A percentile compares a stretch with the other conserved stretches of the same genome.
phyloP scores from a whole-genome alignment of 2,113 vertebrate species.

The Chaetura pelagica region DNA sequence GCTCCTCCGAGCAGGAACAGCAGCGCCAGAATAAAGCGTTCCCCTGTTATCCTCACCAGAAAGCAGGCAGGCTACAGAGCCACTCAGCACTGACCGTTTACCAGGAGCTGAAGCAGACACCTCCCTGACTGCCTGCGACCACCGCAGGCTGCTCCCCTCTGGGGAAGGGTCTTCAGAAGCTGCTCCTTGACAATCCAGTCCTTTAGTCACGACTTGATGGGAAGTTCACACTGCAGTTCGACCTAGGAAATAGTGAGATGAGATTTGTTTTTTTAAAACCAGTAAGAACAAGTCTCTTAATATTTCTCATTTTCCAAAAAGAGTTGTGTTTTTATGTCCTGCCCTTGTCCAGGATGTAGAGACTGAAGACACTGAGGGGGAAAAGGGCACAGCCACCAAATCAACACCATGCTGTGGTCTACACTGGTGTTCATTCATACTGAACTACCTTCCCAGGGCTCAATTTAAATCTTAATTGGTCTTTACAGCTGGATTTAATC shows the following conservation, averaged over 20 bases:
- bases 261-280: not conserved
- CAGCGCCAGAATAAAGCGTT: conserved; percentile 20
- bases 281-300: not conserved
- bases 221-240: not conserved
- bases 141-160: not conserved
- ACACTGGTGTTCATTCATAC: not conserved
- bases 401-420: not conserved
- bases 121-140: not conserved
- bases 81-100: not conserved
- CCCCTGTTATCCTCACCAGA: not conserved
- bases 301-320: not conserved
- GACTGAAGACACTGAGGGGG: not conserved
- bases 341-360: not conserved
- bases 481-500: not conserved
- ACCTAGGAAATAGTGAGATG: not conserved
- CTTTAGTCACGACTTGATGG: rapidly evolving
- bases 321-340: not conserved
- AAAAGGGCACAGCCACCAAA: not conserved
- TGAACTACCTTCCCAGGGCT: not conserved
- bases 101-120: not conserved
- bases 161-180: not conserved
- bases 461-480: not conserved
- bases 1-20: conserved; percentile 29
- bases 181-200: not conserved
- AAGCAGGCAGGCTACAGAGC: not conserved